Conservation (phyloP, 2,113 vertebrate species). For the Pelobates fuscus region DNA sequence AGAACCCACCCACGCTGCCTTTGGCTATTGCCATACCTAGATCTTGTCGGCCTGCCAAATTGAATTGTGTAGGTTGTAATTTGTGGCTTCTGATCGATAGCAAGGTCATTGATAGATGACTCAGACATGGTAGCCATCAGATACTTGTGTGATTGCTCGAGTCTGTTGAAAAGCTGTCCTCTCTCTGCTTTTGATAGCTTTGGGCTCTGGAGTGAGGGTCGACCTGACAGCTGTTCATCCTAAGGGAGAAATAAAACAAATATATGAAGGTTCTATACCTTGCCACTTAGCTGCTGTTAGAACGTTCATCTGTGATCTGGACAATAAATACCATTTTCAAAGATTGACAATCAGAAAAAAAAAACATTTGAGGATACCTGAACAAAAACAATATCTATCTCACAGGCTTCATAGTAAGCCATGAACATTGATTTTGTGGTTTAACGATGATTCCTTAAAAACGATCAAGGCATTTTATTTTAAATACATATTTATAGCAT, state of each 20-base stretch:
- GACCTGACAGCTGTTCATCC: conserved; percentile 65
- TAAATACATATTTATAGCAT: conserved; percentile 62
- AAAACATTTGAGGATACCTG: conserved; percentile 48
- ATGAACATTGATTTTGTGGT: conserved; percentile 40
- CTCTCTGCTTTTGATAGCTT: conserved; percentile 63
- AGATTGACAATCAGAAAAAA: conserved; percentile 57
- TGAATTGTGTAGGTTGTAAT: conserved; percentile 53
- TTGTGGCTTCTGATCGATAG: conserved; percentile 63
- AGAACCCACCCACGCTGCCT: too few relatives aligned
- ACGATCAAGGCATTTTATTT: conserved; percentile 60
- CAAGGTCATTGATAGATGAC: conserved; percentile 65
- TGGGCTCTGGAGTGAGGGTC: conserved; percentile 55
- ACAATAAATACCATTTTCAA: conserved; percentile 63
- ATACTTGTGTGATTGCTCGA: conserved; percentile 67
- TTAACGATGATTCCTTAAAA: conserved; percentile 39
- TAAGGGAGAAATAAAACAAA: conserved; percentile 67
- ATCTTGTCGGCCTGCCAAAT: conserved; percentile 48
- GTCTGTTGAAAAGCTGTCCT: conserved; percentile 60
- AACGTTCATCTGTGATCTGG: conserved; percentile 62
- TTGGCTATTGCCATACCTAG: conserved; percentile 30
- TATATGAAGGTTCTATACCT: conserved; percentile 61
- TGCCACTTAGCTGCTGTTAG: conserved; percentile 63
- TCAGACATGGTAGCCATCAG: conserved; percentile 64
- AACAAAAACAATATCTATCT: conserved; percentile 53
- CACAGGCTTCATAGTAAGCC: conserved; percentile 40